Evolutionary conservation across 2,113 vertebrate species (phyloP).

Genomic region (Pseudopipra pipra): DNA sequence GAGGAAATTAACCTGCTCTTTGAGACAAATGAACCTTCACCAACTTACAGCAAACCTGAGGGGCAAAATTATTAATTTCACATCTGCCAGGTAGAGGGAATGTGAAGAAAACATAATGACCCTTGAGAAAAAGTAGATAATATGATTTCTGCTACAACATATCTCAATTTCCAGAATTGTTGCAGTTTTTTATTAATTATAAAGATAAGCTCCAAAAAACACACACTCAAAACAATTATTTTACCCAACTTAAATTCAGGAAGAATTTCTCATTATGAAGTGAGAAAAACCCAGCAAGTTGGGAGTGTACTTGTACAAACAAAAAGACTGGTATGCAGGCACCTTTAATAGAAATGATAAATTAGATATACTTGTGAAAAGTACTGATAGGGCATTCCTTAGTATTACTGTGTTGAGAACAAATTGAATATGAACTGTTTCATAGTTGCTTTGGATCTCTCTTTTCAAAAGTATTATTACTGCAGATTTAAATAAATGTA

Average conservation of each 20-base stretch:
- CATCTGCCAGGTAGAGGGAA: neutral
- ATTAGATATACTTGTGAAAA: neutral
- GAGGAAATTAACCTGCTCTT: slow-evolving; percentile 39
- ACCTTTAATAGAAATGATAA: neutral
- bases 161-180: neutral
- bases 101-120: slow-evolving; percentile 27
- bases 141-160: neutral
- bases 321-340: neutral
- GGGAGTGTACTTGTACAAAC: neutral
- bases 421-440: neutral
- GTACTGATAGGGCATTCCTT: neutral
- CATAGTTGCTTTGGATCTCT: neutral
- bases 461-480: neutral
- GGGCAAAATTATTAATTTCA: slow-evolving; percentile 44
- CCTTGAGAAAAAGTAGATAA: neutral
- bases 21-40: slow-evolving; percentile 33
- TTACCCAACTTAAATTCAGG: neutral
- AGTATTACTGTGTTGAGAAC: neutral
- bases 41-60: neutral
- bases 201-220: neutral
- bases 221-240: neutral
- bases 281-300: neutral
- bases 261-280: neutral
- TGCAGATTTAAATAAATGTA: neutral
- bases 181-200: neutral